phyloP scores from a whole-genome alignment of 2,113 vertebrate genomes.

The Petroica traversi region DNA sequence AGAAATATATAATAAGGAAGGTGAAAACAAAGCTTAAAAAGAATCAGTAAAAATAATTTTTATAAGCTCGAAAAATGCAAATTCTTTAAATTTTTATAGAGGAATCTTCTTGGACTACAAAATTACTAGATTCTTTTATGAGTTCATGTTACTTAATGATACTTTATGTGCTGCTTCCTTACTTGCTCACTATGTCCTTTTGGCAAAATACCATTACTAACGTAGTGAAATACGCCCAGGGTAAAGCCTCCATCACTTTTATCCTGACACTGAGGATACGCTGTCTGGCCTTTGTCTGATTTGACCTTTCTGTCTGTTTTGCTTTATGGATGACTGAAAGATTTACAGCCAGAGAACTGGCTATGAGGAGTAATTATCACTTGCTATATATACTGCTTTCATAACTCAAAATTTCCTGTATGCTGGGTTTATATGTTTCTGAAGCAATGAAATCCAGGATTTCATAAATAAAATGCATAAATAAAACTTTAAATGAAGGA shows the following conservation, averaged over 20 bases:
- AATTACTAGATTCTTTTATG: background rate
- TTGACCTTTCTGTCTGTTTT: slow-evolving; percentile 1
- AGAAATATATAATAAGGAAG: background rate
- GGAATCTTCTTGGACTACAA: background rate
- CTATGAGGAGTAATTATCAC: background rate
- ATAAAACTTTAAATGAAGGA: background rate
- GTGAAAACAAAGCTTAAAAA: background rate
- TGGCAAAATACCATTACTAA: background rate
- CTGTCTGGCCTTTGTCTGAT: background rate
- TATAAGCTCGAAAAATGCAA: background rate
- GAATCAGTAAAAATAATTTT: background rate
- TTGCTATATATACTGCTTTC: background rate
- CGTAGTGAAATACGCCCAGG: background rate
- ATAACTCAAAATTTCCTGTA: background rate
- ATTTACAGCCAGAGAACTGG: background rate
- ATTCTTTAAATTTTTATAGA: background rate
- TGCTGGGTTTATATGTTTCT: background rate
- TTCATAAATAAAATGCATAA: background rate
- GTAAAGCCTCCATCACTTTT: background rate
- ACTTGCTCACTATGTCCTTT: background rate
- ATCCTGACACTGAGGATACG: background rate
- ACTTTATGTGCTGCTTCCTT: background rate
- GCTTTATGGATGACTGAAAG: background rate
- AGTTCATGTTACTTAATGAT: background rate
- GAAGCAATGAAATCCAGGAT: background rate